These are phyloP conservation scores for Cyrtodaria siliqua DNA, from an alignment of 2,888 invertebrate genomes.

Conservation along the genomic window DNA sequence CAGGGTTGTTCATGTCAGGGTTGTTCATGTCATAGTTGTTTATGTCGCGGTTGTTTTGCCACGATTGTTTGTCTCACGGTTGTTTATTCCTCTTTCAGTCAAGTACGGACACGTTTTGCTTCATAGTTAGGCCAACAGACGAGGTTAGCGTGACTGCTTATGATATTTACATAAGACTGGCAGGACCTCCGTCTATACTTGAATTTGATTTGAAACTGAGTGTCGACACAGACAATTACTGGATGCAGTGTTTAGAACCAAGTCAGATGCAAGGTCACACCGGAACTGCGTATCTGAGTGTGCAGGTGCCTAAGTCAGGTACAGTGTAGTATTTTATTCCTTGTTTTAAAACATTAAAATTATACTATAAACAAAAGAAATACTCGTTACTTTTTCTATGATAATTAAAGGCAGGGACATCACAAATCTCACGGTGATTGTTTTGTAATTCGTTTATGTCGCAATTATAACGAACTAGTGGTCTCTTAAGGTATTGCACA, in stretches of 20 bases:
- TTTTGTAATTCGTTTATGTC: too few relatives aligned
- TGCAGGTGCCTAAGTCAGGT: constrained; percentile 29
- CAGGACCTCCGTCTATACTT: constrained; percentile 29
- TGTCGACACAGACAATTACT: constrained; percentile 15
- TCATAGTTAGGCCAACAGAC: constrained; percentile 33
- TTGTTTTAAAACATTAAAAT: too few relatives aligned
- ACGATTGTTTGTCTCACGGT: too few relatives aligned
- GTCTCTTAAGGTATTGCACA: too few relatives aligned
- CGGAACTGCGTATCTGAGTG: constrained; percentile 40
- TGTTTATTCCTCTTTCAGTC: neutral
- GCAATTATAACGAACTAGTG: too few relatives aligned
- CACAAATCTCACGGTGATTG: too few relatives aligned
- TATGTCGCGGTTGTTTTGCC: too few relatives aligned
- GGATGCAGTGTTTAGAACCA: constrained; percentile 39
- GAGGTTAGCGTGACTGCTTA: constrained; percentile 16
- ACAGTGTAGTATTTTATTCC: neutral
- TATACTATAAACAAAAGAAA: too few relatives aligned
- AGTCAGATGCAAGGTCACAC: constrained; percentile 41
- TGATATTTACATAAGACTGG: constrained; percentile 28
- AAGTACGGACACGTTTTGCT: constrained; percentile 54
- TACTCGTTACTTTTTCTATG: too few relatives aligned
- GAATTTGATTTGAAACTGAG: constrained; percentile 30
- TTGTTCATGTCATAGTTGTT: too few relatives aligned
- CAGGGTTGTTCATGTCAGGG: too few relatives aligned
- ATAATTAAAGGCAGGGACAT: too few relatives aligned